Evolutionary conservation across 2,113 vertebrate species (phyloP).

Genomic region (Channa argus): DNA sequence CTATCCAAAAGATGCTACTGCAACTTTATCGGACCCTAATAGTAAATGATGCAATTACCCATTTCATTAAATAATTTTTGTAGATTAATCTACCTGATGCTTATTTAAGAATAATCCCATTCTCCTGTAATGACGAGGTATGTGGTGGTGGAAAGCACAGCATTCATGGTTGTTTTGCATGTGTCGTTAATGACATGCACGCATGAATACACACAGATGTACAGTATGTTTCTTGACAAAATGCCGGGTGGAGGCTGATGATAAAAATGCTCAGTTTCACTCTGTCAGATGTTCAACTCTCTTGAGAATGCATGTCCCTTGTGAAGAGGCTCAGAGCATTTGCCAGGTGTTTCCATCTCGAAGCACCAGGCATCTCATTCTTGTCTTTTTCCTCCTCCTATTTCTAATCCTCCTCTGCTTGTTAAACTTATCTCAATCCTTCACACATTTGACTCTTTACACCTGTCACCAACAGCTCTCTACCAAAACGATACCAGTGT

Average conservation of each 20-base stretch:
- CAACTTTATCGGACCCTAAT: no score
- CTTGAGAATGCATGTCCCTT: background rate
- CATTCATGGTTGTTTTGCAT: background rate
- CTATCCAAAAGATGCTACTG: no score
- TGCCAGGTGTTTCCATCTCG: background rate
- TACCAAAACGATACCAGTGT: no score
- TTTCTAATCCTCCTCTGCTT: background rate
- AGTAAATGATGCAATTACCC: no score
- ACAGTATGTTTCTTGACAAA: background rate
- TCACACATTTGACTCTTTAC: conserved; percentile 36
- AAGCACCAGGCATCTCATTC: background rate
- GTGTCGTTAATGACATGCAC: background rate
- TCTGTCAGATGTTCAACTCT: conserved; percentile 9
- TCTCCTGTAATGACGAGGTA: no score
- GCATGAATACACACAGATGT: conserved; percentile 7
- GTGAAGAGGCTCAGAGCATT: background rate
- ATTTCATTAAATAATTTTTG: no score
- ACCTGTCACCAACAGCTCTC: conserved; percentile 5
- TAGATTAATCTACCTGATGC: no score
- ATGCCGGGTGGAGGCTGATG: background rate
- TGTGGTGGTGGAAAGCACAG: background rate
- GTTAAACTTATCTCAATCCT: background rate
- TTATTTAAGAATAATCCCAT: no score
- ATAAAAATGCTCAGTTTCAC: background rate
- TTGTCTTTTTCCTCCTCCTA: background rate